Conservation (phyloP, 2,113 vertebrate species). For the Gavia stellata region DNA sequence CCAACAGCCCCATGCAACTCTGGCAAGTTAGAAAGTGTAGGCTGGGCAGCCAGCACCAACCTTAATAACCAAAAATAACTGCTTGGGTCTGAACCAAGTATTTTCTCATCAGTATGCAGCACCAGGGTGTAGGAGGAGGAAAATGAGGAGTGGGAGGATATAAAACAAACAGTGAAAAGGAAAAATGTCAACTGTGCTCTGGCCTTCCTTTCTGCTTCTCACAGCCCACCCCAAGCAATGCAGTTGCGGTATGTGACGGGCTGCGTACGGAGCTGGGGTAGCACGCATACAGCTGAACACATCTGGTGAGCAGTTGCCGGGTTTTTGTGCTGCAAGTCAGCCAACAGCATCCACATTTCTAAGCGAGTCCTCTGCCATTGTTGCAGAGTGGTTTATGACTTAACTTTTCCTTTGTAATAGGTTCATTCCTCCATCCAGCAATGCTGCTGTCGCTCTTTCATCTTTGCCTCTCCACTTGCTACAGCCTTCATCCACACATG, state of each 20-base stretch:
- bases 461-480: neutral
- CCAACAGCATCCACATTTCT: neutral
- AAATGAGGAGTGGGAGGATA: slow-evolving; percentile 44
- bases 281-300: neutral
- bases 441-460: neutral
- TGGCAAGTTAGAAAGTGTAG: neutral
- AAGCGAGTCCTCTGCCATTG: neutral
- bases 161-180: slow-evolving; percentile 44
- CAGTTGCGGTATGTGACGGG: neutral
- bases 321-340: neutral
- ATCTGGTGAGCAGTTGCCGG: slow-evolving; percentile 42
- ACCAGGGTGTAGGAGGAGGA: slow-evolving; percentile 14
- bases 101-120: slow-evolving; percentile 40
- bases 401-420: neutral
- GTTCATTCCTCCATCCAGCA: neutral
- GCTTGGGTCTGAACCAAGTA: slow-evolving; percentile 1
- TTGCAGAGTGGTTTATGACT: neutral
- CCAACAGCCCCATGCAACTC: neutral
- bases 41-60: neutral
- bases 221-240: neutral
- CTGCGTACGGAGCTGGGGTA: neutral
- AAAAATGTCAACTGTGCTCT: neutral
- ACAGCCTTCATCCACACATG: neutral
- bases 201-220: slow-evolving; percentile 25
- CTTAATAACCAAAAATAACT: slow-evolving; percentile 32